phyloP scores from a whole-genome alignment of 2,113 vertebrate species.

The Oplegnathus fasciatus region DNA sequence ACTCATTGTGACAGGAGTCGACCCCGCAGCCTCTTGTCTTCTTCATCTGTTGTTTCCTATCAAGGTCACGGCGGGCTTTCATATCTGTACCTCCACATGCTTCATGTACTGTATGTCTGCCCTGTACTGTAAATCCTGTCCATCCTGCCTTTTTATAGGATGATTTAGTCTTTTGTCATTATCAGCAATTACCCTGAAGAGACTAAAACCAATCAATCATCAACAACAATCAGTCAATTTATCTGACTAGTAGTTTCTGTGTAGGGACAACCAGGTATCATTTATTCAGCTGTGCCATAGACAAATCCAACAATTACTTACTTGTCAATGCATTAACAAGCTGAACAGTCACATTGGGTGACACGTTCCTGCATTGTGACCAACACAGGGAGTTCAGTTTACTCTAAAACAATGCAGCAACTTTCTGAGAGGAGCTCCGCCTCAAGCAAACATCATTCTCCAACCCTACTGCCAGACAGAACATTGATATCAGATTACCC shows the following conservation, averaged over 20 bases:
- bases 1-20: conserved; percentile 42
- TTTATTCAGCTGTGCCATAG: not conserved
- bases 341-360: too few relatives aligned
- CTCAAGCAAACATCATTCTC: too few relatives aligned
- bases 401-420: too few relatives aligned
- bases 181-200: not conserved
- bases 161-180: not conserved
- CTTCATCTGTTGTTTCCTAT: conserved; percentile 28
- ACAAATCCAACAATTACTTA: not conserved
- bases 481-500: too few relatives aligned
- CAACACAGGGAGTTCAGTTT: too few relatives aligned
- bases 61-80: not conserved
- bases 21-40: conserved; percentile 12
- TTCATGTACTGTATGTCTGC: not conserved
- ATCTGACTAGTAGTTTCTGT: not conserved
- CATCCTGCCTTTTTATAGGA: not conserved
- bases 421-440: too few relatives aligned
- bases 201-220: not conserved
- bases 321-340: not conserved
- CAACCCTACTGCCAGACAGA: too few relatives aligned
- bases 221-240: not conserved
- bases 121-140: not conserved
- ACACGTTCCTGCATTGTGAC: too few relatives aligned
- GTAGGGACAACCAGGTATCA: too few relatives aligned
- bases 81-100: not conserved